Evolutionary conservation across 1,140 invertebrate genomes (phyloP).

Genomic region (Caerostris extrusa): DNA sequence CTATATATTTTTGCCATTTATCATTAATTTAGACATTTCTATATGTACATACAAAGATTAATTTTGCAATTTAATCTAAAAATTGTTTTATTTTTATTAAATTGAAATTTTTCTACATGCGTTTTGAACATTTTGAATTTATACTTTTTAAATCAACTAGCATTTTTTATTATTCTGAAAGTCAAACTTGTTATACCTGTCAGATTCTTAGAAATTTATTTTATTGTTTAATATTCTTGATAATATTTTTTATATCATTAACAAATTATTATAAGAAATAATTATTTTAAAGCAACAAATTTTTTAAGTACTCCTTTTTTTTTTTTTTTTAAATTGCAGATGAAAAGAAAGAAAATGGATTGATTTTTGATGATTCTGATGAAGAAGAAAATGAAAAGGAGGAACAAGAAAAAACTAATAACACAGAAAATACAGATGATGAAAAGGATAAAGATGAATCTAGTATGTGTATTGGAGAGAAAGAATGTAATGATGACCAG

Average conservation of each 20-base stretch:
- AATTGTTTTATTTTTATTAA: neutral
- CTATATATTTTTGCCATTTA: too few relatives aligned
- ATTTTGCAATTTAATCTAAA: slow-evolving; percentile 66
- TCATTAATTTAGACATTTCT: too few relatives aligned
- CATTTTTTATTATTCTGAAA: neutral
- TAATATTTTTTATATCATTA: neutral
- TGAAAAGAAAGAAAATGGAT: neutral
- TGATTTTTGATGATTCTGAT: slow-evolving; percentile 78
- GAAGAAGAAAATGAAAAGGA: slow-evolving; percentile 81
- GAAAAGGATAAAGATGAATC: slow-evolving; percentile 77
- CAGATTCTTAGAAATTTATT: neutral
- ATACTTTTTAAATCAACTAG: neutral
- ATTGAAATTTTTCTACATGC: neutral
- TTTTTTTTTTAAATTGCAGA: neutral
- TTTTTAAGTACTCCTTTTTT: neutral
- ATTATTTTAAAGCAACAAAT: neutral
- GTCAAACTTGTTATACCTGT: neutral
- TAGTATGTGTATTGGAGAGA: slow-evolving; percentile 78
- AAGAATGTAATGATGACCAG: slow-evolving; percentile 79
- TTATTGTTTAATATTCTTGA: neutral
- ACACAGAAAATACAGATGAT: slow-evolving; percentile 68
- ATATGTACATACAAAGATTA: too few relatives aligned
- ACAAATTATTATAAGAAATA: neutral
- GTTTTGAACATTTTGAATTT: too few relatives aligned
- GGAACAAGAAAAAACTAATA: slow-evolving; percentile 45